phyloP scores from a whole-genome alignment of 2,113 vertebrate genomes.

The Condylura cristata region DNA sequence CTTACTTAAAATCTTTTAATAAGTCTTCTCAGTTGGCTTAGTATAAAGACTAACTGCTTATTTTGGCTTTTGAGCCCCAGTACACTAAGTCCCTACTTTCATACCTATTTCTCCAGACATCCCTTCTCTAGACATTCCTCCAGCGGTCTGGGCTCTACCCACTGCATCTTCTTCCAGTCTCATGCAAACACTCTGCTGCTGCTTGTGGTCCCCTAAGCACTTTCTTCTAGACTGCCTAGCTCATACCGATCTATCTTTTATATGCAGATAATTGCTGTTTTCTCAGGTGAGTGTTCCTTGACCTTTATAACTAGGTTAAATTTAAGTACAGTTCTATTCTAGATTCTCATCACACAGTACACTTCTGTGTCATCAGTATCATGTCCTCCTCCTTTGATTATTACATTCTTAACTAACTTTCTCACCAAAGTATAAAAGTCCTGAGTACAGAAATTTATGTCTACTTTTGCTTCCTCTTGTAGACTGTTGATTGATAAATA shows the following conservation, averaged over 20 bases:
- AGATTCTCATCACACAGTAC: accelerated
- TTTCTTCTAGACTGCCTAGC: not conserved
- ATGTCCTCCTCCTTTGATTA: accelerated
- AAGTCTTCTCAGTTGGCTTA: not conserved
- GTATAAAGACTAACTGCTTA: constrained; percentile 49
- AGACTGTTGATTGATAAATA: not conserved
- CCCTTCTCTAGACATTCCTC: too few relatives aligned
- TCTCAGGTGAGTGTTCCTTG: not conserved
- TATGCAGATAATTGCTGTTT: not conserved
- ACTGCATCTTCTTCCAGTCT: not conserved
- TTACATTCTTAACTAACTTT: not conserved
- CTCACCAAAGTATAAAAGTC: not conserved
- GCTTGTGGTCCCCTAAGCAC: not conserved
- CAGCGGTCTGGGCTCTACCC: not conserved
- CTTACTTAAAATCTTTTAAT: constrained; percentile 48
- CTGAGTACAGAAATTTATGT: not conserved
- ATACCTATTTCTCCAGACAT: not conserved
- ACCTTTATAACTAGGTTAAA: not conserved
- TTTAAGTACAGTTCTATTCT: not conserved
- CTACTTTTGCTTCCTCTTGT: not conserved
- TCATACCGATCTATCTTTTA: not conserved
- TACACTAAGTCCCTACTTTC: not conserved
- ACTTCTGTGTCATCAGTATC: not conserved
- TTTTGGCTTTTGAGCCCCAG: not conserved
- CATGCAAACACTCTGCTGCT: not conserved